Percentiles rank a stretch among this genome's conserved stretches.
phyloP scores from a whole-genome alignment of 2,888 invertebrate species.

The Hipparchia semele region DNA sequence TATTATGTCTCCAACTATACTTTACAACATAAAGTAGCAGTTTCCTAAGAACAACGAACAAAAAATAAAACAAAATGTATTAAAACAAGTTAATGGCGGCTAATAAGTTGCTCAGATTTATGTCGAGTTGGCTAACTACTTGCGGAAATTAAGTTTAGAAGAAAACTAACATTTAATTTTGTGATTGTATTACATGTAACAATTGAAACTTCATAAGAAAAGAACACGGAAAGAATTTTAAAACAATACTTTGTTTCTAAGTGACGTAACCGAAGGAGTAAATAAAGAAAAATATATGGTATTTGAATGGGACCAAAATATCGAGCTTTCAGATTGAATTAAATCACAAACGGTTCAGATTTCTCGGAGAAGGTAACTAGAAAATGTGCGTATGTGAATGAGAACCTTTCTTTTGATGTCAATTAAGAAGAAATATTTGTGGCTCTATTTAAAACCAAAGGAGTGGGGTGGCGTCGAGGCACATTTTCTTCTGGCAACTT shows the following conservation, averaged over 20 bases:
- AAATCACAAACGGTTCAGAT: too few relatives aligned
- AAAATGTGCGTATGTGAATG: too few relatives aligned
- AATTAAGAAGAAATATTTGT: too few relatives aligned
- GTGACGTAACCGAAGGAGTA: too few relatives aligned
- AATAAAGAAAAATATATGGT: too few relatives aligned
- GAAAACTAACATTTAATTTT: slow-evolving; percentile 7
- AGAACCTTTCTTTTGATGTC: too few relatives aligned
- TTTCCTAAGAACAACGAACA: background rate
- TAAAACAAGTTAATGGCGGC: background rate
- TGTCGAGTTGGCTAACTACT: slow-evolving; percentile 7
- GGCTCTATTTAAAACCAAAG: too few relatives aligned
- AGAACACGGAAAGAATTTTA: background rate
- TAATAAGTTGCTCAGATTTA: background rate
- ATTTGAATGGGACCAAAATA: too few relatives aligned
- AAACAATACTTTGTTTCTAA: background rate
- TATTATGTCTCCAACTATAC: background rate
- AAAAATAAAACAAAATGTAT: background rate
- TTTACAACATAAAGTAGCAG: background rate
- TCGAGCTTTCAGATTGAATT: too few relatives aligned
- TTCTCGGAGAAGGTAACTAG: too few relatives aligned
- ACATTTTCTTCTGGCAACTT: too few relatives aligned
- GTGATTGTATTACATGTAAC: slow-evolving; percentile 3
- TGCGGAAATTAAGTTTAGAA: slow-evolving; percentile 4
- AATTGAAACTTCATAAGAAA: slow-evolving; percentile 1
- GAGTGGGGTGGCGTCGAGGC: too few relatives aligned